Evolutionary conservation across 2,113 vertebrate species (phyloP), one percentile per base, ranked within the genome.

Genomic region (Diphyllodes magnificus): DNA sequence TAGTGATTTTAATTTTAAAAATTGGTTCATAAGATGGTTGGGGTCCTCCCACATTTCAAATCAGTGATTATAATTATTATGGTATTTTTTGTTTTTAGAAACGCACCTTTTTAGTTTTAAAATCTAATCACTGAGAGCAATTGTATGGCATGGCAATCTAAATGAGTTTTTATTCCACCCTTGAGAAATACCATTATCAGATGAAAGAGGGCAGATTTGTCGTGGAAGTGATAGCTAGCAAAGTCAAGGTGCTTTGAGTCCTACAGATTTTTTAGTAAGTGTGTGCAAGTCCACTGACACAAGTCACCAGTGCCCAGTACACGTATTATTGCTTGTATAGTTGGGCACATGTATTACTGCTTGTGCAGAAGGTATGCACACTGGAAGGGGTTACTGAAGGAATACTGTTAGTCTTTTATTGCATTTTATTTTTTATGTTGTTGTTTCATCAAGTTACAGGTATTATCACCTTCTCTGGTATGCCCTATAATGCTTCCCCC

Each of bases 381-480:
- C 91, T 71, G 86, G 19, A 80, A 56, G 37, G 17, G 23, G 40
- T 95, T 80, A 57, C 51, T 77, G 42, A 60, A 94, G 86, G 90
- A 79, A 57, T 89, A 25, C 33, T 79, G 22, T 89, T 85, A 95
- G 92, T 39, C 63, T 96, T 97, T 82, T 82, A 83, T 90, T 95
- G 61, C 92, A 37, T 95, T 94, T 92, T 71, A 94, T 96, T 92
- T 65, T 75, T 75, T 76, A 70, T 71, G 78, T 59, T 93, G 64
- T 94, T 76, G 47, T 92, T 70, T 79, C 79, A 86, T 94, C 59
- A 73, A 97, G 51, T 94, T 93, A 82, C 76, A 97, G 95, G 90
- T 97, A 60, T 81, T 81, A 70, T 12, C 53, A 83, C 71, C 66
- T 93, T 91, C 65, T 72, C 45, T 81, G 77, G 82, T 96, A 78